phyloP scores from a whole-genome alignment of 2,888 invertebrate species.

The Mesorhabditis spiculigera region DNA sequence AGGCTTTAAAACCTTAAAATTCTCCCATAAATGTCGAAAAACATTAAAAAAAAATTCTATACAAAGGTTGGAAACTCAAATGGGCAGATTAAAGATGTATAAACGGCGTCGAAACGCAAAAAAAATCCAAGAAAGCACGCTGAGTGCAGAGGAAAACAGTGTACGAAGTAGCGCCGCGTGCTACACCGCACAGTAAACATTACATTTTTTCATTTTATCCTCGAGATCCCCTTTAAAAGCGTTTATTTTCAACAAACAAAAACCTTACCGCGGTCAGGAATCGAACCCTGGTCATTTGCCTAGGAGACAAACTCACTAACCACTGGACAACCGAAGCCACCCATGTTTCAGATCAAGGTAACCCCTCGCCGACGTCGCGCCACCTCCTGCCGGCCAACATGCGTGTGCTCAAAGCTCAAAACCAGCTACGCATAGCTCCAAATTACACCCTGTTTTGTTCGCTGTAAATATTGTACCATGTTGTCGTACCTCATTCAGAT shows the following conservation, averaged over 20 bases:
- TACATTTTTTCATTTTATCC: constrained; percentile 7
- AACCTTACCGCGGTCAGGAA: too few relatives aligned
- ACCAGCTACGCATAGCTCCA: constrained; percentile 53
- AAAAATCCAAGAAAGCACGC: neutral
- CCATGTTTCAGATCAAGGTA: constrained; percentile 29
- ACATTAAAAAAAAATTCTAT: too few relatives aligned
- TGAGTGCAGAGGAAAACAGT: neutral
- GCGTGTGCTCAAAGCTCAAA: constrained; percentile 57
- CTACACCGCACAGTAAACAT: too few relatives aligned
- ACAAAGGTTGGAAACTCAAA: too few relatives aligned
- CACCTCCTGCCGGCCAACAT: constrained; percentile 54
- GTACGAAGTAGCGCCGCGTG: too few relatives aligned
- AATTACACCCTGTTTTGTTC: neutral
- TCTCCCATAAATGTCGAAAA: too few relatives aligned
- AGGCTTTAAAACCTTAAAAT: too few relatives aligned
- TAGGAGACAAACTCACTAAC: too few relatives aligned
- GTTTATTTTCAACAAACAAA: too few relatives aligned
- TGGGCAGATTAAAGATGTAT: too few relatives aligned
- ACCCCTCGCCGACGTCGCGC: constrained; percentile 50
- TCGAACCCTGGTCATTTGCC: too few relatives aligned
- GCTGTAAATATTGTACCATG: neutral
- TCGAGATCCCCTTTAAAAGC: constrained; percentile 5
- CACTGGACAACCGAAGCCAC: too few relatives aligned
- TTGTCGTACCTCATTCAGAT: neutral
- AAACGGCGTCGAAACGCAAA: neutral